Percentiles rank a stretch among this genome's conserved stretches.
Conservation (phyloP, 2,113 vertebrate genomes). For the Ageneiosus marmoratus region DNA sequence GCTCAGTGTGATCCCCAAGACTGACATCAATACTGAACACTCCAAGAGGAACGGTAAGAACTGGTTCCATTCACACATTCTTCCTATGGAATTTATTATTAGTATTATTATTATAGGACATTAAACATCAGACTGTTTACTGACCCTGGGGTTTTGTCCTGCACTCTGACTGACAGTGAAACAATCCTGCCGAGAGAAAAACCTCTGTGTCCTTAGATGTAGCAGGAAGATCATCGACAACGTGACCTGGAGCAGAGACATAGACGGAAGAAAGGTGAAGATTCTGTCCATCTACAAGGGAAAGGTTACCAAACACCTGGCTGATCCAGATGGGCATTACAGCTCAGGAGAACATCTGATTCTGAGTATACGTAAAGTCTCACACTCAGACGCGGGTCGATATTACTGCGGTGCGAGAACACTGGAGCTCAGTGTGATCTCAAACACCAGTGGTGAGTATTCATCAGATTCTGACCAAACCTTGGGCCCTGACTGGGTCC, state of each 20-base stretch:
- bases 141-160: background rate
- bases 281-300: slow-evolving; percentile 16
- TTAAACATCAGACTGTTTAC: background rate
- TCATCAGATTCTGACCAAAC: too few relatives aligned
- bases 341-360: background rate
- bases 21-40: rapidly evolving
- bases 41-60: background rate
- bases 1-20: background rate
- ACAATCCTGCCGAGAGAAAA: background rate
- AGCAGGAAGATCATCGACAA: background rate
- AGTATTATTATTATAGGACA: background rate
- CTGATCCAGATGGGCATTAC: slow-evolving; percentile 9
- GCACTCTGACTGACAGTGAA: slow-evolving; percentile 10
- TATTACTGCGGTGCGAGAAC: slow-evolving; percentile 10
- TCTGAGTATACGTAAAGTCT: background rate
- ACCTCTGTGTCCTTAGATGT: slow-evolving; percentile 10
- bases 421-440: background rate
- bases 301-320: slow-evolving; percentile 14
- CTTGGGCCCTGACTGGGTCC: too few relatives aligned
- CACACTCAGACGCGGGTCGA: background rate
- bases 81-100: background rate
- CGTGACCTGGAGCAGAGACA: slow-evolving; percentile 43
- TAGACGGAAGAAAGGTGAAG: slow-evolving; percentile 20
- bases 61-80: background rate
- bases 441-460: too few relatives aligned